Percentiles rank a stretch among this genome's conserved stretches.
These are phyloP conservation scores for Ceraclea dissimilis DNA, from an alignment of 2,888 invertebrate genomes.

Conservation along the genomic window DNA sequence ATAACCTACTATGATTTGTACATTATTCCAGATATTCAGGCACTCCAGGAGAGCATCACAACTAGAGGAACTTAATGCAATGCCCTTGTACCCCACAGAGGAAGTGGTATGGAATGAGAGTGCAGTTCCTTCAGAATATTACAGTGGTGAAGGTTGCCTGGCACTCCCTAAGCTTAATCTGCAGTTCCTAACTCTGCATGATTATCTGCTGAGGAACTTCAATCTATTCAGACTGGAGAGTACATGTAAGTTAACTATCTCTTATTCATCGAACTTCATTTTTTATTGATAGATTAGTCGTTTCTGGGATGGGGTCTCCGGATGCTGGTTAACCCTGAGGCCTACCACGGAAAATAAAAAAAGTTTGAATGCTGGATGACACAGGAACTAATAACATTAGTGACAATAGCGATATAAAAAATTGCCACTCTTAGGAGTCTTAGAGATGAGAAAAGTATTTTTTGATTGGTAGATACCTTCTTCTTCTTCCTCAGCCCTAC, in stretches of 20 bases:
- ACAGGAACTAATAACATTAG: too few species aligned
- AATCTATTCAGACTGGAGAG: constrained; percentile 96
- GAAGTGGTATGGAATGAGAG: constrained; percentile 99
- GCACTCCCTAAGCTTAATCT: constrained; percentile 96
- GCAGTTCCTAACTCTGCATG: constrained; percentile 96
- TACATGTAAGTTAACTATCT: constrained; percentile 75
- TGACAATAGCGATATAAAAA: too few species aligned
- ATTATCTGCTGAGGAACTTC: constrained; percentile 94
- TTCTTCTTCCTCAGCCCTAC: too few species aligned
- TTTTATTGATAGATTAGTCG: neutral
- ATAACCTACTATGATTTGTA: too few species aligned
- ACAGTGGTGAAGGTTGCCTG: constrained; percentile 89
- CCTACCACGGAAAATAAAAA: too few species aligned
- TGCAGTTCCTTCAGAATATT: constrained; percentile 95
- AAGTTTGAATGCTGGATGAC: too few species aligned
- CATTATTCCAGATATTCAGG: constrained; percentile 57
- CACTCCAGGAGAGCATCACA: constrained; percentile 89
- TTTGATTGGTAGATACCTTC: too few species aligned
- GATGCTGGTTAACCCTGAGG: too few species aligned
- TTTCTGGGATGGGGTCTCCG: too few species aligned
- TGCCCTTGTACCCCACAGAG: constrained; percentile 98
- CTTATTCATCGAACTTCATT: neutral
- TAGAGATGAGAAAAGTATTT: too few species aligned
- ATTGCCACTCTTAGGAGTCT: too few species aligned
- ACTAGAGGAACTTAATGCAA: constrained; percentile 88